Base-by-base conservation (phyloP, 92 coral and sea anemone genomes). In the Micromussa lordhowensis region DNA sequence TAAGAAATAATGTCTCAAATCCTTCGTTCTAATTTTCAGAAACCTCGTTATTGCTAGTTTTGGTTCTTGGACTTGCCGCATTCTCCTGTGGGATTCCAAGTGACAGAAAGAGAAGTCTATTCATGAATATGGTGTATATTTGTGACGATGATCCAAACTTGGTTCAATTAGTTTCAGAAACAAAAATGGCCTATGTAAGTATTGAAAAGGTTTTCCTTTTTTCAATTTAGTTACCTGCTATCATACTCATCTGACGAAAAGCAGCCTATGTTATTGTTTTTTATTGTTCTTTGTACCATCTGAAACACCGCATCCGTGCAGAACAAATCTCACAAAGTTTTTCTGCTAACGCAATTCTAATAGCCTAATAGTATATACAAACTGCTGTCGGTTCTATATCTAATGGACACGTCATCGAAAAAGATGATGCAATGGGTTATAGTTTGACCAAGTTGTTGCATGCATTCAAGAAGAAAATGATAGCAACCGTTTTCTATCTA, bases 121-220 rank as follows among this genome's bases (percentile, higher is more conserved):
- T 84, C n/a, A 5, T 15, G 34, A 35, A 36, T 6, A 84, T 84
- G 59, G 36, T 24, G 10, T 57, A 12, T 55, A 17, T 74, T 38
- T 64, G 75, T 14, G 44, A 29, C 31, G 49, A 18, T 4, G 3
- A 75, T 0, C 57, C 55, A 74, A 74, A 68, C 1, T 34, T 84
- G 81, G 72, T 5, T 1, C 34, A 36, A 2, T 36, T 84, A 24
- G 77, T 61, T 28, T 26, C 14, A 1, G 29, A 58, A 26, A 74
- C 88, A n/a, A 74, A 66, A 74, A 55, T 6, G 72, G 88, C 88
- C 18, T 84, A 55, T 74, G 88, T 84, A 84, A 84, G 88, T 84
- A 57, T 32, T 24, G 31, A 40, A 1, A 29, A 66, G 8, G 15
- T 30, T 11, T 16, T 13, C n/a, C n/a, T 78, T 5, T 26, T 51